Percentiles rank a stretch among this genome's conserved stretches.
phyloP scores from a whole-genome alignment of 2,797 vertebrate species.

The Poecilia gillii region DNA sequence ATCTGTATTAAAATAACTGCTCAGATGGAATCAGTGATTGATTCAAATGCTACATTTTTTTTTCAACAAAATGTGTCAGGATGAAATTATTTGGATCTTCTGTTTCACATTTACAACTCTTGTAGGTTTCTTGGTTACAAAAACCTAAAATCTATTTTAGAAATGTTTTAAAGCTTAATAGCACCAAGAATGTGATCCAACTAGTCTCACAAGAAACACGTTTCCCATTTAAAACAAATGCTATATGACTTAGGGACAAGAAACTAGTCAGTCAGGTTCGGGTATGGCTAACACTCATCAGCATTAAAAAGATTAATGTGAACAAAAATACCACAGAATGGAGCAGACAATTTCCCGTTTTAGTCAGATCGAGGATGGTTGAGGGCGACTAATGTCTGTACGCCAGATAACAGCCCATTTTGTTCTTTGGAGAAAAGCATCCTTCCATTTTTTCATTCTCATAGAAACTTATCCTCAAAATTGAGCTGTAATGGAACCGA shows the following conservation, averaged over 20 bases:
- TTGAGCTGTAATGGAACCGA: constrained; percentile 56
- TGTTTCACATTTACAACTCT: not conserved
- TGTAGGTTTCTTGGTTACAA: not conserved
- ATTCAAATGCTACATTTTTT: too few species aligned
- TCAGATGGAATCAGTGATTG: too few species aligned
- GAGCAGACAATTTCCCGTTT: constrained; percentile 56
- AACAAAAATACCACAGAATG: constrained; percentile 54
- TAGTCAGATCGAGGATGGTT: constrained; percentile 23
- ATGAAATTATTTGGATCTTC: too few species aligned
- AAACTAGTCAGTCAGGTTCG: not conserved
- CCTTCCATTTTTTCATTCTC: constrained; percentile 63
- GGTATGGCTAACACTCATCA: constrained; percentile 27
- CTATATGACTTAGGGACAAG: not conserved
- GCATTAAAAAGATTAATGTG: constrained; percentile 57
- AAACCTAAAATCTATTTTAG: not conserved
- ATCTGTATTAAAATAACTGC: too few species aligned
- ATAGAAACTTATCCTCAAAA: constrained; percentile 61
- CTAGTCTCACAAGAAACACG: not conserved
- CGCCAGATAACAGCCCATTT: constrained; percentile 61
- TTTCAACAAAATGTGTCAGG: too few species aligned
- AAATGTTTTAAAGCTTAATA: not conserved
- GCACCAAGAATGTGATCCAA: not conserved
- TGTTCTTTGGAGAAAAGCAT: constrained; percentile 52
- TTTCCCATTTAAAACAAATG: not conserved
- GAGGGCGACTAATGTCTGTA: constrained; percentile 49